phyloP scores from a whole-genome alignment of 2,888 invertebrate genomes.

The Tanypteryx hageni region DNA sequence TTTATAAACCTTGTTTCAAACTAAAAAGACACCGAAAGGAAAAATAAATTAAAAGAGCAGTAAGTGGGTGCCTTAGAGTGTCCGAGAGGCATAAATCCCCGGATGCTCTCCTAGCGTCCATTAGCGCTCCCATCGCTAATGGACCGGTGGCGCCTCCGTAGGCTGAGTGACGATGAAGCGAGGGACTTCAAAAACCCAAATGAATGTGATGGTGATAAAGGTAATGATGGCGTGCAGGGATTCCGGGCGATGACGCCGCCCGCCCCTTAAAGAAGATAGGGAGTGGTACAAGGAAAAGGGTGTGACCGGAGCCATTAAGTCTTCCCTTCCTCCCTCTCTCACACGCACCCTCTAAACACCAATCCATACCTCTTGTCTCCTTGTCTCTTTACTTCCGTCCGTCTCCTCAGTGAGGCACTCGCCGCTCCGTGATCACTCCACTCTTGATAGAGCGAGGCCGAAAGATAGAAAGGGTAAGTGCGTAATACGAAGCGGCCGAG shows the following conservation, averaged over 20 bases:
- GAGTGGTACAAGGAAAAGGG: not conserved
- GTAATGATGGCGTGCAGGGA: constrained; percentile 42
- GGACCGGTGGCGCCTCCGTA: constrained; percentile 48
- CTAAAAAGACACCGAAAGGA: not conserved
- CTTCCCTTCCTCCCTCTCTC: not conserved
- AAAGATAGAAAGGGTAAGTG: not conserved
- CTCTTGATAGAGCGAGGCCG: not conserved
- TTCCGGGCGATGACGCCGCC: constrained; percentile 26
- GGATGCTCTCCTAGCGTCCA: constrained; percentile 39
- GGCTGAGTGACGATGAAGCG: constrained; percentile 17
- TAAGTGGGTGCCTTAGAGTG: not conserved
- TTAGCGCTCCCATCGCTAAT: constrained; percentile 38
- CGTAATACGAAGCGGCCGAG: not conserved
- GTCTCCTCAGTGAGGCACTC: not conserved
- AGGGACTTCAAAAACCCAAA: constrained; percentile 11
- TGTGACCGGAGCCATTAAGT: not conserved
- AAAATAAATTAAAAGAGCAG: not conserved
- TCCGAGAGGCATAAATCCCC: constrained; percentile 36
- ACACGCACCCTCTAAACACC: not conserved
- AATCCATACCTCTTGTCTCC: constrained; percentile 10
- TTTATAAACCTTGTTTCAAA: not conserved
- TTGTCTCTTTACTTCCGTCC: not conserved
- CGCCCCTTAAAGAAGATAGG: not conserved
- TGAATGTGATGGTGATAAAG: constrained; percentile 41
- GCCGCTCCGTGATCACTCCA: not conserved